Conservation (phyloP, 64 coral and sea anemone genomes). For the Pocillopora damicornis region DNA sequence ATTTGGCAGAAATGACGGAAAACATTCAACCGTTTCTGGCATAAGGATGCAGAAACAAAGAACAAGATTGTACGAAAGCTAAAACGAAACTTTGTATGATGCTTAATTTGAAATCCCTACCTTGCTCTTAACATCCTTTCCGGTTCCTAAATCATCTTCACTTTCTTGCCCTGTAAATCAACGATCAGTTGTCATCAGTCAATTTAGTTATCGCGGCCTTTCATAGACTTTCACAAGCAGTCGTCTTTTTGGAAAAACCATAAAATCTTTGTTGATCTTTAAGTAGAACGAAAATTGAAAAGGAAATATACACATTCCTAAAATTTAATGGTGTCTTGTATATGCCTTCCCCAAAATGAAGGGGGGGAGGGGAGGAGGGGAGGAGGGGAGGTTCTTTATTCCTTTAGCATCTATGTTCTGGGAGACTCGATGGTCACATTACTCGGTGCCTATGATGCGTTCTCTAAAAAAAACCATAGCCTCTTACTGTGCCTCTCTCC, state of each 20-base stretch:
- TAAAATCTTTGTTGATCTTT: neutral
- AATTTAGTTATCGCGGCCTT: neutral
- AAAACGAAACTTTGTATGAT: neutral
- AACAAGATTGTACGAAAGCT: neutral
- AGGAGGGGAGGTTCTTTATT: too few species aligned
- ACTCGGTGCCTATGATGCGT: too few species aligned
- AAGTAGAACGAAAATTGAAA: too few species aligned
- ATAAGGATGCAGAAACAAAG: neutral
- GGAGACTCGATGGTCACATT: too few species aligned
- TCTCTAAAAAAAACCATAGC: too few species aligned
- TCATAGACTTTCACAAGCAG: neutral
- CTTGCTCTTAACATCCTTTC: slow-evolving; percentile 92
- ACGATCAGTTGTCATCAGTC: neutral
- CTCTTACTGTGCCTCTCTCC: too few species aligned
- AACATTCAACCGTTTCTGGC: neutral
- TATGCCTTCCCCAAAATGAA: too few species aligned
- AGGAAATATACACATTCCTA: too few species aligned
- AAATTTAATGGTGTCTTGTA: too few species aligned
- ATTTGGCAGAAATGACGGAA: too few species aligned
- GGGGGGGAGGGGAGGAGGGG: too few species aligned
- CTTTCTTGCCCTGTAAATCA: slow-evolving; percentile 80
- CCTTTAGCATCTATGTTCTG: too few species aligned
- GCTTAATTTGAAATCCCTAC: slow-evolving; percentile 21
- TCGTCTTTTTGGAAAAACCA: neutral
- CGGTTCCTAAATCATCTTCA: slow-evolving; percentile 94